Base-by-base conservation (phyloP, 1,140 invertebrate species). In the Melipona quadrifasciata region DNA sequence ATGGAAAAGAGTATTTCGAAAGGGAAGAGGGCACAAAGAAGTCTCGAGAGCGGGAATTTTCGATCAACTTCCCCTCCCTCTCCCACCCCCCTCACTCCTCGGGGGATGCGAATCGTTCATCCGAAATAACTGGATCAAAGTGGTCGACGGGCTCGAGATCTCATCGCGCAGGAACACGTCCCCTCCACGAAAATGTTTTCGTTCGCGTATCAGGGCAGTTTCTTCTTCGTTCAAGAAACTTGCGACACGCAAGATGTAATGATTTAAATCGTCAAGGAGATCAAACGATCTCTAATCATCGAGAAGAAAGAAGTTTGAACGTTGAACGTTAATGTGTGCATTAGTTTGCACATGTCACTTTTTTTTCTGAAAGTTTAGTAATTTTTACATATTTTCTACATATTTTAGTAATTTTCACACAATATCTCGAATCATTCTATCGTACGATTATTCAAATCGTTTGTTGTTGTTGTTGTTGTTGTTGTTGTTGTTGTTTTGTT, bases 81-180 rank as follows among this genome's bases (percentile, higher is more conserved):
- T n/a, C 6, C 39, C 39, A 1, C 31, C 31, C 31, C 31, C 31
- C 1, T 31, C 31, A n/a, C 39, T 0, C 39, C 39, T 34, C 34
- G 4, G 16, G 27, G 17, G 17, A 34, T 47, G 71, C 19, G n/a
- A 64, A 12, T 61, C 53, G 76, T n/a, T 84, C 76, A 57, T 1
- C 21, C 55, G 67, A 79, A 79, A 84, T 83, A 83, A 83, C 82
- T 83, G 65, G 75, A 83, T 83, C 82, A 83, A 83, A 83, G 75
- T 21, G 67, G 53, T 27, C 24, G 71, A 51, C 53, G 55, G 76
- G 73, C 55, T 71, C 65, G 76, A 79, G 55, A 51, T 21, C 34
- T 27, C 3, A 51, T 51, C 14, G n/a, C 24, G 53, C 19, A n/a
- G 21, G 21, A 27, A 19, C n/a, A 39, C 53, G 39, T 57, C 64